Conservation (phyloP, 2,797 vertebrate genomes). For the Rhinogobio ventralis region DNA sequence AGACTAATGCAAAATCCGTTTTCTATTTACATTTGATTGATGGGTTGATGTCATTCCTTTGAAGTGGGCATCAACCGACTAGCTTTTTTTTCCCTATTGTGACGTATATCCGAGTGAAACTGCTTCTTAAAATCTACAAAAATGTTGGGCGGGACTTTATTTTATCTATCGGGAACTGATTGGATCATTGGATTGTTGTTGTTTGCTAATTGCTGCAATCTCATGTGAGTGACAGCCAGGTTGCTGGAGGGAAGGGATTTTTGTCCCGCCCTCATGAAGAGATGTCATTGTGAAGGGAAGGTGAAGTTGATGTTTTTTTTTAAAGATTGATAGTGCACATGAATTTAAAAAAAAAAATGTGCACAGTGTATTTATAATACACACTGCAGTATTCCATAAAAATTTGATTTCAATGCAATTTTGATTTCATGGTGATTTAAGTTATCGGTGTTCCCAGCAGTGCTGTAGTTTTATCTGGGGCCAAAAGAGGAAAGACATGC, state of each 20-base stretch:
- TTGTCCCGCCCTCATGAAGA: not conserved
- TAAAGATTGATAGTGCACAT: not conserved
- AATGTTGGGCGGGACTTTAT: not conserved
- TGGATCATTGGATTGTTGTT: not conserved
- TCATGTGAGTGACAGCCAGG: too few relatives aligned
- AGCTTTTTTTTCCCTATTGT: too few relatives aligned
- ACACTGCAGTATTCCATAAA: not conserved
- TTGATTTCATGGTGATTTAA: not conserved
- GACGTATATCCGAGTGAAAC: not conserved
- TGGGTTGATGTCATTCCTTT: not conserved
- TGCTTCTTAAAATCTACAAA: not conserved
- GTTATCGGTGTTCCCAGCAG: not conserved
- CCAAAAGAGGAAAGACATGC: not conserved
- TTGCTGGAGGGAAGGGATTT: not conserved
- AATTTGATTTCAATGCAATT: too few relatives aligned
- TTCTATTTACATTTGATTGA: not conserved
- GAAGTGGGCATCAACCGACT: not conserved
- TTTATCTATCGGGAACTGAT: not conserved
- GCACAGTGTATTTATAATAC: not conserved
- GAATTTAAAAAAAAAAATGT: not conserved
- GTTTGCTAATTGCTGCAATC: not conserved
- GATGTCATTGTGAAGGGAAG: not conserved
- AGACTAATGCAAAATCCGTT: not conserved
- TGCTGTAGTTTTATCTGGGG: conserved; percentile 14
- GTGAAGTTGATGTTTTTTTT: not conserved